Evolutionary conservation across 1,140 invertebrate genomes (phyloP), one percentile per base, ranked within the genome.

Genomic region (Drosophila subpulchrella): DNA sequence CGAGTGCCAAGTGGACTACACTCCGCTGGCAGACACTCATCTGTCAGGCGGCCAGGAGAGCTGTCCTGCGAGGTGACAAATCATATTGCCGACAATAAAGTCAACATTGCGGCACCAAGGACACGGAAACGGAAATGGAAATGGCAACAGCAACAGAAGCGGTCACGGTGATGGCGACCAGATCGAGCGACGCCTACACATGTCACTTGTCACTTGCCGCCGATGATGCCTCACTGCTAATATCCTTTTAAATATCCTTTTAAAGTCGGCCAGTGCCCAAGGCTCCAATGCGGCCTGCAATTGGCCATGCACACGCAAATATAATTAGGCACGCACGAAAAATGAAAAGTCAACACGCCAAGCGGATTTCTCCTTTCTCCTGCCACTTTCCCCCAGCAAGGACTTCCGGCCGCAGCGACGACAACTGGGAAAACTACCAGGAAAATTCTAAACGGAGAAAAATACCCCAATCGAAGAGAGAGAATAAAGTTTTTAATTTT

Each of bases 241-340:
- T 71, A 71, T 77, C 39, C 70, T 62, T 76, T 75, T 76, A 50
- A 76, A 76, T 36, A 48, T 54, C 73, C 32, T 34, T 75, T 77
- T 75, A 76, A 76, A 76, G 68, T 32, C 51, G 51, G 27, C 20
- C 53, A 8, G 41, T 39, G 39, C 55, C 47, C 39, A 39, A 32
- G 50, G 59, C 42, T 38, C 70, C 44, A 30, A 39, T 15, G 17
- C 53, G 48, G 46, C 48, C 51, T 39, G 62, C 41, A 78, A 85
- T 82, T 75, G 68, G 70, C 61, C 60, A 55, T 62, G 61, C 73
- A 58, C 84, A 88, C 84, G 84, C 84, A 74, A 84, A 75, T 81
- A 89, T 89, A 88, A 88, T 88, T 88, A 88, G 88, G 66, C 50
- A 86, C 84, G 79, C 83, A 88, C 67, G 63, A 79, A 61, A 79